Base-by-base conservation (phyloP, 2,797 vertebrate genomes). In the Myotis myotis region DNA sequence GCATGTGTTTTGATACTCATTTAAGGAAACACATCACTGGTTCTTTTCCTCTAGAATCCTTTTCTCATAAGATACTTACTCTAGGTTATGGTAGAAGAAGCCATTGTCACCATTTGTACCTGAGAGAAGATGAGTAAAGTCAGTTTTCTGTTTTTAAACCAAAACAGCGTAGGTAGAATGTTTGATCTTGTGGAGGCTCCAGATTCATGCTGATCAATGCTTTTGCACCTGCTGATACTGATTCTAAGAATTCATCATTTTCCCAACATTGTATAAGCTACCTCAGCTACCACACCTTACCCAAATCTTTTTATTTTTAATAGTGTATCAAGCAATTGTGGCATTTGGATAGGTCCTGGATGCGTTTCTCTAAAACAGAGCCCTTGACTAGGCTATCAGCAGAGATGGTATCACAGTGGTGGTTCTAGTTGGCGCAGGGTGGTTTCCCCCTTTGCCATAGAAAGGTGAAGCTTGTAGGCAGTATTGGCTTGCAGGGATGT, bases 11-110 rank as follows among this genome's bases (percentile, higher is more conserved):
- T 11, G 2, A 75, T 79, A 36, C 36, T 97, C 49, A 72, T 60
- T 89, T 84, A 93, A 90, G 75, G 74, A 86, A 90, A 79, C 19
- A 49, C 6, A 44, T 55, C 47, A 70, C 28, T 81, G 47, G 30
- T 87, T 93, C 30, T 87, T 82, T 93, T 93, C 49, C 49, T 94
- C 55, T 55, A 62, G 76, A 89, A 90, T 55, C 91, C 13, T 86
- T 81, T 96, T 96, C 72, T 91, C 19, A 71, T 88, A 36, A 94
- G 95, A 82, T 20, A 28, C 30, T 70, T 7, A 93, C 36, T 90
- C 41, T 30, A 60, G 44, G 15, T 85, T 71, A 22, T 83, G 49
- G 30, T 60, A 72, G 64, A 86, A 72, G 64, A 94, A 88, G 38
- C 20, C 36, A 74, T 41, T 95, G 68, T 89, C 30, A 95, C 1